Evolutionary conservation across 2,888 invertebrate species (phyloP).

Genomic region (Venusia cambrica): DNA sequence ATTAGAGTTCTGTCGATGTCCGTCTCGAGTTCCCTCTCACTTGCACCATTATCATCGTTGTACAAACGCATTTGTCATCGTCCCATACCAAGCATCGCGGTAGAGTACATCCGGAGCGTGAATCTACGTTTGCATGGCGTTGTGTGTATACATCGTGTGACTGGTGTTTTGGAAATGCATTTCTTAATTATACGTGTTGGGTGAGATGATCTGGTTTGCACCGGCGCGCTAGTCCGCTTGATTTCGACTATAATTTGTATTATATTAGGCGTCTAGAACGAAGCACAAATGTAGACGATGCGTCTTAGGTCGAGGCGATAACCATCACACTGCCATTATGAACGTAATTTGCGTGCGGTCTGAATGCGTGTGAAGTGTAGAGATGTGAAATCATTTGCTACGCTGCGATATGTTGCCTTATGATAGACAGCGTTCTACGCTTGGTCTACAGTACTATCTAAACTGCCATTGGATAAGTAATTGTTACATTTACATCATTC

Average conservation of each 20-base stretch:
- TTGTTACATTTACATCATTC: conserved; percentile 58
- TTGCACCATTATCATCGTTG: conserved; percentile 17
- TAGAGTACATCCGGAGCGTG: conserved; percentile 55
- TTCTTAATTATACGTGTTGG: conserved; percentile 71
- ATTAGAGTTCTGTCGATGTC: conserved; percentile 38
- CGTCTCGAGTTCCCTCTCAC: conserved; percentile 45
- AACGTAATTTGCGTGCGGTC: conserved; percentile 58
- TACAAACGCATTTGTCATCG: conserved; percentile 13
- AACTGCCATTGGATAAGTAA: conserved; percentile 79
- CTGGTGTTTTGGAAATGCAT: conserved; percentile 71
- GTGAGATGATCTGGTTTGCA: conserved; percentile 67
- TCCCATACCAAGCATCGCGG: conserved; percentile 7
- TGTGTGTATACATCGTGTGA: conserved; percentile 67
- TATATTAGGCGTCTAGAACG: conserved; percentile 58
- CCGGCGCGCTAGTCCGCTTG: conserved; percentile 70
- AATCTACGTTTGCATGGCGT: conserved; percentile 74
- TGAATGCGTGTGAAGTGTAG: conserved; percentile 52
- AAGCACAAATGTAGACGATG: conserved; percentile 73
- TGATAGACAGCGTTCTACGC: conserved; percentile 23
- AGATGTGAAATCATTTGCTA: conserved; percentile 43
- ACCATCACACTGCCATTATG: conserved; percentile 75
- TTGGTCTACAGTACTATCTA: conserved; percentile 61
- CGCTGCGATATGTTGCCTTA: conserved; percentile 70
- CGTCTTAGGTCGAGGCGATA: conserved; percentile 63
- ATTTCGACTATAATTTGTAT: conserved; percentile 57